Conservation (phyloP, 2,113 vertebrate species). For the Nannobrachium achirus region DNA sequence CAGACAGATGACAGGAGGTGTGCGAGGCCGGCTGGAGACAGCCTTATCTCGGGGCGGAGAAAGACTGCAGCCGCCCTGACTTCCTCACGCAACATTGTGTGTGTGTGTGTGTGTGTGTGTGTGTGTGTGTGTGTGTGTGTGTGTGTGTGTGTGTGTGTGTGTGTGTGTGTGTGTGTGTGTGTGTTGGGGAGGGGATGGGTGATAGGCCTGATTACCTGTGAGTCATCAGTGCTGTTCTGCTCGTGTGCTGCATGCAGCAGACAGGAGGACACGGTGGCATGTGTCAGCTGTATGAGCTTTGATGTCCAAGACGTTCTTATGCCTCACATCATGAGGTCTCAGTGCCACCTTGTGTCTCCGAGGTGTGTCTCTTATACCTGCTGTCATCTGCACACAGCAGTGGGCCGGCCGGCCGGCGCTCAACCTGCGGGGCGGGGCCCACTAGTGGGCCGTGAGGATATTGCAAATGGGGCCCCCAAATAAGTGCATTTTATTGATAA, state of each 20-base stretch:
- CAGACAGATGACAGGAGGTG: conserved; percentile 83
- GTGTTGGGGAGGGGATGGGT: conserved; percentile 37
- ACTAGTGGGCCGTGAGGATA: no score
- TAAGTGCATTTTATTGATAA: no score
- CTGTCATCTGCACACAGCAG: no score
- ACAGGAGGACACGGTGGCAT: conserved; percentile 32
- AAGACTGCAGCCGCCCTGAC: conserved; percentile 71
- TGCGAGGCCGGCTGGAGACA: conserved; percentile 79
- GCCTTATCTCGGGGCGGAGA: conserved; percentile 80
- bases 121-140: no score
- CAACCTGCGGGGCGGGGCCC: no score
- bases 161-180: no score
- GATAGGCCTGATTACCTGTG: conserved; percentile 71
- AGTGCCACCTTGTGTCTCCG: conserved; percentile 67
- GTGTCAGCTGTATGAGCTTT: conserved; percentile 1
- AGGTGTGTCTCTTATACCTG: conserved; percentile 14
- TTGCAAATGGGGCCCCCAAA: background rate
- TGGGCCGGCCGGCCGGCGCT: no score
- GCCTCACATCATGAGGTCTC: conserved; percentile 34
- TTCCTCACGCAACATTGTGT: conserved; percentile 74
- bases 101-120: no score
- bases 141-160: no score
- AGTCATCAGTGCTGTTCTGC: conserved; percentile 67
- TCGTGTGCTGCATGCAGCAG: conserved; percentile 23
- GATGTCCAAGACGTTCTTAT: conserved; percentile 52